Conservation (phyloP, 1,140 invertebrate species). For the Dufourea novaeangliae region DNA sequence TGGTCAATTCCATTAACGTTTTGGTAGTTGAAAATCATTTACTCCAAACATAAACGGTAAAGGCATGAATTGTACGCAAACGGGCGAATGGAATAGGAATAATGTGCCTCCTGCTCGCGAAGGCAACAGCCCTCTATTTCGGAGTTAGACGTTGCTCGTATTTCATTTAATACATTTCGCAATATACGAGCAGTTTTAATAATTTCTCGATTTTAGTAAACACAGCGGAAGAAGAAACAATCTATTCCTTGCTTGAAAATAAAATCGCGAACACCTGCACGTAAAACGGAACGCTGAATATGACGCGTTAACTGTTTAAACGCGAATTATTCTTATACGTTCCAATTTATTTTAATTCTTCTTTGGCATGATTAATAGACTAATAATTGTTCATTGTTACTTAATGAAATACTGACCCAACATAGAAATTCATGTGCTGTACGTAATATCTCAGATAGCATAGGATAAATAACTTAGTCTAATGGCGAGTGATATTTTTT, state of each 20-base stretch:
- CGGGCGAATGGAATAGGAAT: neutral
- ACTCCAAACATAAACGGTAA: neutral
- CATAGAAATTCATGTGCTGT: no score
- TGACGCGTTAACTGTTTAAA: conserved; percentile 19
- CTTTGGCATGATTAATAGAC: no score
- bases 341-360: no score
- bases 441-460: no score
- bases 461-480: no score
- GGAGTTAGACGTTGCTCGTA: neutral
- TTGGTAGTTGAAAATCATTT: neutral
- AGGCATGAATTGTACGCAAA: neutral
- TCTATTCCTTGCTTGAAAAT: conserved; percentile 15
- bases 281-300: conserved; percentile 40
- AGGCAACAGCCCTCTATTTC: neutral
- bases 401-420: no score
- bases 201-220: conserved; percentile 24
- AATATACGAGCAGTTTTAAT: conserved; percentile 21
- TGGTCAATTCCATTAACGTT: neutral
- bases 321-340: neutral
- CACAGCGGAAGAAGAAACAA: conserved; percentile 28
- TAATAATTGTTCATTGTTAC: no score
- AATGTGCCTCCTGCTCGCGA: conserved; percentile 10
- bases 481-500: no score
- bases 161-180: conserved; percentile 35
- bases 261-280: conserved; percentile 56